These are phyloP conservation scores for Acropora yongei DNA, from an alignment of 64 coral and sea anemone genomes.

Conservation along the genomic window DNA sequence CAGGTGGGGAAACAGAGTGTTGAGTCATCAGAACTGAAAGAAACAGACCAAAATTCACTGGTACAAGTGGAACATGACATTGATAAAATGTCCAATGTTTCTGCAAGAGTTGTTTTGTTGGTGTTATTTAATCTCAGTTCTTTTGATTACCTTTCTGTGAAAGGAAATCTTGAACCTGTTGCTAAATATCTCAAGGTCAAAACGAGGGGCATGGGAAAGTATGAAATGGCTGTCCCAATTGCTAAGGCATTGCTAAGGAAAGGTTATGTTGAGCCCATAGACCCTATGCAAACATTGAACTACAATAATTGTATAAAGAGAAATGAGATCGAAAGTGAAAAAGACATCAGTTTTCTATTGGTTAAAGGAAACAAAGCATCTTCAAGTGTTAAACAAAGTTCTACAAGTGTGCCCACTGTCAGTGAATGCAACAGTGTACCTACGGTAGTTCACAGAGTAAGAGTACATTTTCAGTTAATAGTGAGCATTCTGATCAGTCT, in stretches of 20 bases:
- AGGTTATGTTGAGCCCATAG: constrained; percentile 18
- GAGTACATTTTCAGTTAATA: constrained; percentile 31
- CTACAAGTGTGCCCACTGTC: constrained; percentile 17
- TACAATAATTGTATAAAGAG: constrained; percentile 50
- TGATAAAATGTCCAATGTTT: constrained; percentile 42
- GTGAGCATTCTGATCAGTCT: constrained; percentile 12
- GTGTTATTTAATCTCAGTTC: constrained; percentile 60
- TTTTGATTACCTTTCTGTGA: constrained; percentile 37
- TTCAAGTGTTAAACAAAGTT: constrained; percentile 37
- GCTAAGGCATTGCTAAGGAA: constrained; percentile 51
- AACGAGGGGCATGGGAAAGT: constrained; percentile 62
- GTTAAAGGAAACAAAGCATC: constrained; percentile 28
- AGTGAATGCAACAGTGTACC: constrained; percentile 23
- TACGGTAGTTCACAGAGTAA: constrained; percentile 45
- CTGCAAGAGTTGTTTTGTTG: constrained; percentile 57
- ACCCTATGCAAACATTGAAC: constrained; percentile 29
- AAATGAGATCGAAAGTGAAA: constrained; percentile 49
- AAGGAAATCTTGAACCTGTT: constrained; percentile 49
- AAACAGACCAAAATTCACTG: constrained; percentile 9
- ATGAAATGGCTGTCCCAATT: constrained; percentile 67
- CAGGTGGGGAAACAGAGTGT: constrained; percentile 41
- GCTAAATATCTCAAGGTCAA: constrained; percentile 63
- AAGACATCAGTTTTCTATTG: constrained; percentile 39
- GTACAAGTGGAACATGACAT: constrained; percentile 46
- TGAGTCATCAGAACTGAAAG: constrained; percentile 33